phyloP scores from a whole-genome alignment of 2,113 vertebrate genomes.

The Tyto alba region DNA sequence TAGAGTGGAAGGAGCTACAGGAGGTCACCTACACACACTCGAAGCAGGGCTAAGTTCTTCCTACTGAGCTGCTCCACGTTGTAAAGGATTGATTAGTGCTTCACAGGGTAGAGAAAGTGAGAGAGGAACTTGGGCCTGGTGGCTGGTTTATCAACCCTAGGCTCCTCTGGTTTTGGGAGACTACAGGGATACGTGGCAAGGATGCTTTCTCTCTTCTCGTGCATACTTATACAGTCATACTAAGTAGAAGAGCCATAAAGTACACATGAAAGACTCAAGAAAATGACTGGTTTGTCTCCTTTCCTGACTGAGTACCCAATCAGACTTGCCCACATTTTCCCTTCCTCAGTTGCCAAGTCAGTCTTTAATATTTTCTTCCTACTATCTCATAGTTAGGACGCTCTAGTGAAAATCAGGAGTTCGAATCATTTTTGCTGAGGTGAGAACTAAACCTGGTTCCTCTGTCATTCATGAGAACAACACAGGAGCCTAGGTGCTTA shows the following conservation, averaged over 20 bases:
- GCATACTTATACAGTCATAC: not conserved
- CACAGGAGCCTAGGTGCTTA: not conserved
- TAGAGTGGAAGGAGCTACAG: not conserved
- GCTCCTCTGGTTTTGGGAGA: not conserved
- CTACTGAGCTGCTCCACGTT: rapidly evolving
- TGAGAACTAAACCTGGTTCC: not conserved
- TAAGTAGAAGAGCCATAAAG: not conserved
- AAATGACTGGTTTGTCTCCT: not conserved
- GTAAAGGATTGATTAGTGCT: not conserved
- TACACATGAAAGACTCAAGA: not conserved
- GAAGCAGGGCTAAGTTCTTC: not conserved
- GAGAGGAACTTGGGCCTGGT: not conserved
- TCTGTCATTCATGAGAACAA: not conserved
- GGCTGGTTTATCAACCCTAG: not conserved
- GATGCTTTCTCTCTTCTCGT: not conserved
- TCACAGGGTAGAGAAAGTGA: not conserved
- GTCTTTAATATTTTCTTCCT: not conserved
- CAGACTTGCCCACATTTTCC: not conserved
- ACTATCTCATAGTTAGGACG: not conserved
- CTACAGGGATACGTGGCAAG: not conserved
- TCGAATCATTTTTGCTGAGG: not conserved
- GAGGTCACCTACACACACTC: not conserved
- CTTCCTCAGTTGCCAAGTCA: not conserved
- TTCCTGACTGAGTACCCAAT: not conserved
- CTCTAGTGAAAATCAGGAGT: not conserved